Base-by-base conservation (phyloP, 2,888 invertebrate species). In the Lymantria monacha region DNA sequence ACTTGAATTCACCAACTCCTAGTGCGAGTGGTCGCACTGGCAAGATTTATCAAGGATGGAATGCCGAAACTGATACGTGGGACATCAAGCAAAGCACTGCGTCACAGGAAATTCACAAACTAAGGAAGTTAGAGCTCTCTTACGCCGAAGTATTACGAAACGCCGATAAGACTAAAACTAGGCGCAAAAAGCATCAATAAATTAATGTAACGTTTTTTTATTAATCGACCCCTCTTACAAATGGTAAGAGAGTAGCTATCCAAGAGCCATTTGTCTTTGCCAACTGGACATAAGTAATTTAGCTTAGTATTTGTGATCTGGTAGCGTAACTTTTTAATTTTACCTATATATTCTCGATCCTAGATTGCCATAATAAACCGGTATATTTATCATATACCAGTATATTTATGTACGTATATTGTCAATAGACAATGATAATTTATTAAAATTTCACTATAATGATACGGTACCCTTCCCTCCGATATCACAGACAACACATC, bases 71-170 rank as follows among this genome's bases (percentile, higher is more conserved):
- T 0, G 82, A 90, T 69, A 82, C 88, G 51, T 85, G 87, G 88
- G 83, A 92, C 68, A 85, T 88, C 48, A 90, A 92, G 59, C 89
- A 93, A 79, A 95, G 96, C 81, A 93, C 95, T 9, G 96, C 96
- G 7, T 96, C 96, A 10, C 96, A 96, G 73, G 96, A 96, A 70
- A 94, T 97, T 62, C 95, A 96, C 76, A 95, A 95, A 75, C 87
- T 97, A 53, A 94, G 96, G 76, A 94, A 95, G 73, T 91, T 97
- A 47, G 97, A 97, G 72, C 92, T 96, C 74, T 96, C 96, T 11
- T 97, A 97, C 80, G 97, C 97, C 7, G 97, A 97, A 81, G 97
- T 95, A 14, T 87, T 97, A 58, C 92, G 95, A 61, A 94, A 95
- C 77, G 94, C 94, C 57, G 94, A 94, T 72, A 93, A 93, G 81